Percentiles rank a stretch among this genome's conserved stretches.
Conservation (phyloP, 2,888 invertebrate genomes). For the Camptogramma bilineatum region DNA sequence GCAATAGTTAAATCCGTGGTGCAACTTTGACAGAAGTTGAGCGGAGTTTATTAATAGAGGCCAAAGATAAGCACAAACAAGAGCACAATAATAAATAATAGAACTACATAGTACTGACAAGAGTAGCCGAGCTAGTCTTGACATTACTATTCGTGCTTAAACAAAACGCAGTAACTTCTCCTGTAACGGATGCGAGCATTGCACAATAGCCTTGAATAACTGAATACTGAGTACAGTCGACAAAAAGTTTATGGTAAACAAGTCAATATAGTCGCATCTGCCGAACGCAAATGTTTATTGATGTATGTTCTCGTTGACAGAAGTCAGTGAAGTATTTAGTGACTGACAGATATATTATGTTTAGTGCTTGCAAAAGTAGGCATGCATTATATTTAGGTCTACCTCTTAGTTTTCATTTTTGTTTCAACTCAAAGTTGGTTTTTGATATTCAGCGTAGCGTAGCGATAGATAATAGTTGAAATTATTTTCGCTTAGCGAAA, state of each 20-base stretch:
- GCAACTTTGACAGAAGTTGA: too few species aligned
- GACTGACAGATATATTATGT: neutral
- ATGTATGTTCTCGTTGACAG: neutral
- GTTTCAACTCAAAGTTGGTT: too few species aligned
- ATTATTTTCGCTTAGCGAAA: too few species aligned
- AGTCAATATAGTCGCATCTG: conserved; percentile 18
- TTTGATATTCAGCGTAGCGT: too few species aligned
- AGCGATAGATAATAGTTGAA: too few species aligned
- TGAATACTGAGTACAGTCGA: conserved; percentile 30
- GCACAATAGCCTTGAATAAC: conserved; percentile 30
- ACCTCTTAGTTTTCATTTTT: too few species aligned
- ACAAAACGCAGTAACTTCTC: neutral
- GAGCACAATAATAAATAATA: too few species aligned
- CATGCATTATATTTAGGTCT: neutral
- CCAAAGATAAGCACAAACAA: too few species aligned
- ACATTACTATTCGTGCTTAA: conserved; percentile 3
- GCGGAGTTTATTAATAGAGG: too few species aligned
- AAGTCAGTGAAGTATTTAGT: neutral
- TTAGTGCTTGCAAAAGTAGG: neutral
- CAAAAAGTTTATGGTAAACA: conserved; percentile 24
- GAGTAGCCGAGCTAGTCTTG: conserved; percentile 8
- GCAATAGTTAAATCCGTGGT: too few species aligned
- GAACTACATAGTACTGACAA: neutral
- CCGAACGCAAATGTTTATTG: neutral
- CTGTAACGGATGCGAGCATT: conserved; percentile 23